A percentile compares a stretch with the other conserved stretches of the same genome.
These are phyloP conservation scores for Melanotus villosus DNA, from an alignment of 2,888 invertebrate genomes.

Conservation along the genomic window DNA sequence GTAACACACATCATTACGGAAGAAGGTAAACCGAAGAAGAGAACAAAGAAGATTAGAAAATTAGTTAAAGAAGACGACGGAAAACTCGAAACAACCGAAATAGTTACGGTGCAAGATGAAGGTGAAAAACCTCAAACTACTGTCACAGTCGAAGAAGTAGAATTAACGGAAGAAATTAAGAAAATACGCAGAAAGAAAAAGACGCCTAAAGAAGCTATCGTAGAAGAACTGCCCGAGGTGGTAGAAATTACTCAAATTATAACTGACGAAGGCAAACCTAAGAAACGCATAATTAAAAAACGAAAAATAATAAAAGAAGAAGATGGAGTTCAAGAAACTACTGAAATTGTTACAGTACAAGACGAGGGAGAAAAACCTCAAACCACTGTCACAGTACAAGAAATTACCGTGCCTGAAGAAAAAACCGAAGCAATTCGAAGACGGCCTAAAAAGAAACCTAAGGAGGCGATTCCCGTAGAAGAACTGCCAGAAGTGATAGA, in stretches of 20 bases:
- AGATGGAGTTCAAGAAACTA: constrained; percentile 65
- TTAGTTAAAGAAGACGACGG: constrained; percentile 29
- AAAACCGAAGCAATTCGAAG: not conserved
- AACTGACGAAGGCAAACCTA: constrained; percentile 54
- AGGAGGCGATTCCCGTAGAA: constrained; percentile 45
- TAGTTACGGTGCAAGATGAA: constrained; percentile 56
- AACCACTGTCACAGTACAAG: constrained; percentile 41
- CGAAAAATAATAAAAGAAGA: constrained; percentile 66
- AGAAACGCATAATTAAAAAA: constrained; percentile 60
- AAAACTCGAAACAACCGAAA: constrained; percentile 42
- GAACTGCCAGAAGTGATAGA: constrained; percentile 62
- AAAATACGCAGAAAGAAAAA: constrained; percentile 40
- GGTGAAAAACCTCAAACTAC: constrained; percentile 49
- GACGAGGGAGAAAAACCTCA: constrained; percentile 66
- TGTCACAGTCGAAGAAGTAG: constrained; percentile 51
- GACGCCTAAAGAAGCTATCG: constrained; percentile 49
- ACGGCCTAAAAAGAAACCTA: constrained; percentile 38
- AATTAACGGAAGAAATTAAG: constrained; percentile 57
- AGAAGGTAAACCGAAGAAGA: constrained; percentile 55
- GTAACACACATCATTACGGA: constrained; percentile 51
- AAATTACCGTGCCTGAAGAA: constrained; percentile 31
- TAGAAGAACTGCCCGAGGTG: constrained; percentile 56
- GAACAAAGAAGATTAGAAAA: constrained; percentile 42
- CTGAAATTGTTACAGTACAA: constrained; percentile 68
- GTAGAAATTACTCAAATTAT: constrained; percentile 55